Evolutionary conservation across 2,888 invertebrate genomes (phyloP).

Genomic region (Drosophila rubida): DNA sequence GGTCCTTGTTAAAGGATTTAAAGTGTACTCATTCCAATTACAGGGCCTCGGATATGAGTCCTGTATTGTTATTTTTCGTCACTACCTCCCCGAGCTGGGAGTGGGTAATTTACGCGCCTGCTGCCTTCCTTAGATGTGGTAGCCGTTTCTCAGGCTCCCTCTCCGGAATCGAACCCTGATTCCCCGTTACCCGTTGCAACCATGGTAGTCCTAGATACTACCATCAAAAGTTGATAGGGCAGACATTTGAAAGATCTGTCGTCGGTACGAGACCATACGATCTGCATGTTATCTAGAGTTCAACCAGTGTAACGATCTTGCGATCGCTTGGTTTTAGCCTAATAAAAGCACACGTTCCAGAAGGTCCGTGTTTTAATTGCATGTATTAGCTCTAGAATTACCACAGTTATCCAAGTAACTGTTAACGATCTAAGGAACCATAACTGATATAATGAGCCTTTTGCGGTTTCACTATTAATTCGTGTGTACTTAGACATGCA

Average conservation of each 20-base stretch:
- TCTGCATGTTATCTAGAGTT: constrained; percentile 46
- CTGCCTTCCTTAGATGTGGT: constrained; percentile 88
- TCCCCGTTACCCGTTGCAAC: constrained; percentile 90
- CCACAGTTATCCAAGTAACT: constrained; percentile 58
- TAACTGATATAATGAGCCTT: constrained; percentile 57
- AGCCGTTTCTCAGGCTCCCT: constrained; percentile 89
- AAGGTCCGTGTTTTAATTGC: constrained; percentile 44
- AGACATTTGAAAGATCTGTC: constrained; percentile 88
- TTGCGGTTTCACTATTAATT: constrained; percentile 57
- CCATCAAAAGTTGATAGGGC: constrained; percentile 88
- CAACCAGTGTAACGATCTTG: constrained; percentile 42
- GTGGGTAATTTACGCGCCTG: constrained; percentile 74
- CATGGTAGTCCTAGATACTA: constrained; percentile 89
- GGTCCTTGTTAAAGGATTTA: constrained; percentile 35
- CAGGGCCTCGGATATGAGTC: constrained; percentile 56
- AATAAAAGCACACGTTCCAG: constrained; percentile 39
- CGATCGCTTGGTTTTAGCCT: constrained; percentile 49
- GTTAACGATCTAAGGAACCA: constrained; percentile 52
- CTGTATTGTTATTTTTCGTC: constrained; percentile 88
- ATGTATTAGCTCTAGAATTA: constrained; percentile 48
- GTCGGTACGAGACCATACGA: constrained; percentile 85
- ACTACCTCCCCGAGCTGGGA: constrained; percentile 84
- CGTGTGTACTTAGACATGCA: constrained; percentile 38
- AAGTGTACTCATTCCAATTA: constrained; percentile 83
- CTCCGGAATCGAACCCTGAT: constrained; percentile 89